These are phyloP conservation scores for Cosmia pyralina DNA, from an alignment of 2,888 invertebrate genomes.

Conservation along the genomic window DNA sequence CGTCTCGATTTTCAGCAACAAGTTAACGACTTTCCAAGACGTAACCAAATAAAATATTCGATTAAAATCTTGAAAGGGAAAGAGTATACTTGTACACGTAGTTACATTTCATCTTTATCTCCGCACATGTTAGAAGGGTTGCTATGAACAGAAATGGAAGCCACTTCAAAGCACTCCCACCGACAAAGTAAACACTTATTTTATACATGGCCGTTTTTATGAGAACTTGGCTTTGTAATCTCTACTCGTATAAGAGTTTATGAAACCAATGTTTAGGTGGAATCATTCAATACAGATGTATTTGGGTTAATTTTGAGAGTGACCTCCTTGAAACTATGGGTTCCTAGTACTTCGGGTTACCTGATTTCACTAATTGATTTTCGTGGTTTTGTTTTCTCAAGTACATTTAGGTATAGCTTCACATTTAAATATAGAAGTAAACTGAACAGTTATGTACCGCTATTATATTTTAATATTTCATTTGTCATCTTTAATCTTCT, in stretches of 20 bases:
- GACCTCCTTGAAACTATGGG: slow-evolving; percentile 29
- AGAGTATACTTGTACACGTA: slow-evolving; percentile 51
- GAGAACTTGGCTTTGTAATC: slow-evolving; percentile 80
- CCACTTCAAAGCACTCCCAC: slow-evolving; percentile 85
- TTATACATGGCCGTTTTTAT: slow-evolving; percentile 81
- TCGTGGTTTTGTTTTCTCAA: slow-evolving; percentile 1
- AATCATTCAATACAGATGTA: slow-evolving; percentile 35
- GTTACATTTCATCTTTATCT: slow-evolving; percentile 79
- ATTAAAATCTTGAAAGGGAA: slow-evolving; percentile 69
- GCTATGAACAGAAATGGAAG: slow-evolving; percentile 83
- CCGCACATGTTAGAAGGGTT: slow-evolving; percentile 83
- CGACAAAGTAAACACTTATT: slow-evolving; percentile 86
- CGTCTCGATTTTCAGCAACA: slow-evolving; percentile 1
- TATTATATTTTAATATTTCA: background rate
- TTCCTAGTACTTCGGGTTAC: slow-evolving; percentile 32
- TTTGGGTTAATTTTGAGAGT: slow-evolving; percentile 60
- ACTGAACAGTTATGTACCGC: background rate
- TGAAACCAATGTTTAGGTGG: slow-evolving; percentile 39
- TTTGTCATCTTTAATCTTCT: background rate
- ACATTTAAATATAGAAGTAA: background rate
- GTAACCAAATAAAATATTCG: slow-evolving; percentile 53
- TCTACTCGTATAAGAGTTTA: slow-evolving; percentile 50
- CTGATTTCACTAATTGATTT: background rate
- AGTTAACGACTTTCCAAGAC: slow-evolving; percentile 24
- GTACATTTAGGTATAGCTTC: background rate